These are phyloP conservation scores for Dinomys branickii DNA, from an alignment of 2,113 vertebrate genomes.

Conservation along the genomic window DNA sequence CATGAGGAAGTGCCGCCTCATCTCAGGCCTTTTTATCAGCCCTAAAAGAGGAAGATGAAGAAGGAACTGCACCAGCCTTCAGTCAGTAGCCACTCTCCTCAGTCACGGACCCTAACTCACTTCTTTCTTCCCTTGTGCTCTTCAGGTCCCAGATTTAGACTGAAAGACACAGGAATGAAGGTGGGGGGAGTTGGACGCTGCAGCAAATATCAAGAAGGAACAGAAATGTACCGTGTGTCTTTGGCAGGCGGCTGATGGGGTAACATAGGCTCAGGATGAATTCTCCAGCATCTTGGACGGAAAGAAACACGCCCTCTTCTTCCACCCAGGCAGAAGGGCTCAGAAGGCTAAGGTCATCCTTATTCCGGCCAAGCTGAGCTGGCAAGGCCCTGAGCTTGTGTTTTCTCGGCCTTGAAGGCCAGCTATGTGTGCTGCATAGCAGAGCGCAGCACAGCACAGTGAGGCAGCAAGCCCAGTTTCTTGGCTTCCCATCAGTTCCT, in stretches of 20 bases:
- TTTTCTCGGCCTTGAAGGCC: neutral
- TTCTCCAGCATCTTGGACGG: neutral
- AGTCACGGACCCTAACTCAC: neutral
- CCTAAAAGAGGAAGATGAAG: neutral
- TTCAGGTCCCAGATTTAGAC: neutral
- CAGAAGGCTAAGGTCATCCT: neutral
- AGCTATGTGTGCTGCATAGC: neutral
- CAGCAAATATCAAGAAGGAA: slow-evolving; percentile 44
- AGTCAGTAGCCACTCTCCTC: fast-evolving
- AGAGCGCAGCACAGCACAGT: neutral
- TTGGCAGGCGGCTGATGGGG: neutral
- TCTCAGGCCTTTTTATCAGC: neutral
- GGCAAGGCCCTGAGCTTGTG: neutral
- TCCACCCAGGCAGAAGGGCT: neutral
- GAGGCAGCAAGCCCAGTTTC: neutral
- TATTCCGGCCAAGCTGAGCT: neutral
- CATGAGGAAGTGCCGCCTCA: neutral
- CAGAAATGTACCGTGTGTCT: neutral
- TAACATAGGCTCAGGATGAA: neutral
- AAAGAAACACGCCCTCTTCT: neutral
- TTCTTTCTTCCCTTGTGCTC: neutral
- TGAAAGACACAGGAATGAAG: neutral
- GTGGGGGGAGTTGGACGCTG: neutral
- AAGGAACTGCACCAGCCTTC: neutral
- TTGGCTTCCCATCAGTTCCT: neutral